Evolutionary conservation across 2,113 vertebrate genomes (phyloP).

Genomic region (Phasianus colchicus): DNA sequence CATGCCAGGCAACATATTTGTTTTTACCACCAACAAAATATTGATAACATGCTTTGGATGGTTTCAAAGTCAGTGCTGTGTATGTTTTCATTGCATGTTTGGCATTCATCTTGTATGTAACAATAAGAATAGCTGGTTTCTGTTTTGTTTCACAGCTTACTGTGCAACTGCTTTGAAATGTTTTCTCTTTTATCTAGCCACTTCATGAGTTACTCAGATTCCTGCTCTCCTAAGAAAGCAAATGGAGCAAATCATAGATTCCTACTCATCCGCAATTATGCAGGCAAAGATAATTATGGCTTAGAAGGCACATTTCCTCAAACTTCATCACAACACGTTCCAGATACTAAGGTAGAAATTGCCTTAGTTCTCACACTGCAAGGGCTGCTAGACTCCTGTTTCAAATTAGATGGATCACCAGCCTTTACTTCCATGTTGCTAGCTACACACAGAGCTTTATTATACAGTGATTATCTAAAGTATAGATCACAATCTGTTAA

Average conservation of each 20-base stretch:
- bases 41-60: constrained; percentile 4
- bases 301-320: not conserved
- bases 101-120: constrained; percentile 14
- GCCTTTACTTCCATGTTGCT: not conserved
- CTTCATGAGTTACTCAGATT: not conserved
- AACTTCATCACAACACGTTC: not conserved
- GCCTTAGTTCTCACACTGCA: not conserved
- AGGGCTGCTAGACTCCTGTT: not conserved
- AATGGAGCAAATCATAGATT: not conserved
- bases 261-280: not conserved
- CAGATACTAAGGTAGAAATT: not conserved
- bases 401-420: not conserved
- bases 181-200: not conserved
- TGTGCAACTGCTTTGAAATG: not conserved
- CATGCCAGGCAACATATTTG: not conserved
- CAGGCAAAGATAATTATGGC: not conserved
- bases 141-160: constrained; percentile 5
- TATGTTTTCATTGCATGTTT: constrained; percentile 17
- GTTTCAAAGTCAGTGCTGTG: not conserved
- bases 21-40: constrained; percentile 33
- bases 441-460: not conserved
- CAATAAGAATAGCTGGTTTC: constrained; percentile 33
- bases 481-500: not conserved
- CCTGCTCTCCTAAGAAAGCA: not conserved
- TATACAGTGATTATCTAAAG: not conserved